A percentile compares a stretch with the other conserved stretches of the same genome.
These are phyloP conservation scores for Calameuta idolon DNA, from an alignment of 2,888 invertebrate genomes.

Conservation along the genomic window DNA sequence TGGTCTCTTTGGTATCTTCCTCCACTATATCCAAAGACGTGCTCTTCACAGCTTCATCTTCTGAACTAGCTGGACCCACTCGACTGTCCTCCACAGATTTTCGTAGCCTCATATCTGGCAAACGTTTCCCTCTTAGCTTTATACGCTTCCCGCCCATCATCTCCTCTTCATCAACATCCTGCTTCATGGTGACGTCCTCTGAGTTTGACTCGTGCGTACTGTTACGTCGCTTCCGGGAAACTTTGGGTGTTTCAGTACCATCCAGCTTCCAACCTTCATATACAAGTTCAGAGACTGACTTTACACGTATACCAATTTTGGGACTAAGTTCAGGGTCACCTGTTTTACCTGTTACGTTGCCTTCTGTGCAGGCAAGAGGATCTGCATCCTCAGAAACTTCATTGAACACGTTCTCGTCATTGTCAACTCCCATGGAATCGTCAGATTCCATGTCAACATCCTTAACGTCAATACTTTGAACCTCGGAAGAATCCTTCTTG, in stretches of 20 bases:
- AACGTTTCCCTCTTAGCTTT: conserved; percentile 52
- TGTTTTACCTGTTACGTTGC: conserved; percentile 35
- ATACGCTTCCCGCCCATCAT: conserved; percentile 58
- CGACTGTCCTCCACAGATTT: conserved; percentile 62
- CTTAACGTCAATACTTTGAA: conserved; percentile 44
- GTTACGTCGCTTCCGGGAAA: conserved; percentile 55
- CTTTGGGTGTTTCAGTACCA: conserved; percentile 37
- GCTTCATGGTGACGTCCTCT: conserved; percentile 68
- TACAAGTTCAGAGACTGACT: conserved; percentile 56
- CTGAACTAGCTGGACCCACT: conserved; percentile 53
- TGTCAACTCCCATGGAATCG: conserved; percentile 51
- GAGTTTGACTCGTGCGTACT: conserved; percentile 56
- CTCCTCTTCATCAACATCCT: conserved; percentile 53
- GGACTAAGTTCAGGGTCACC: conserved; percentile 18
- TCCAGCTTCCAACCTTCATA: conserved; percentile 60
- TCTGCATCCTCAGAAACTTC: conserved; percentile 52
- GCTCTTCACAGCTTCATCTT: conserved; percentile 47
- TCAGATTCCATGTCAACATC: conserved; percentile 40
- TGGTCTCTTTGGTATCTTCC: conserved; percentile 25
- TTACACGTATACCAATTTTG: conserved; percentile 52
- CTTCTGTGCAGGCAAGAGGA: conserved; percentile 61
- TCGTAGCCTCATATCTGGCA: conserved; percentile 53
- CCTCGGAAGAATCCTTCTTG: conserved; percentile 29
- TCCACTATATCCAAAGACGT: conserved; percentile 8
- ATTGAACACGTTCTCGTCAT: conserved; percentile 40